phyloP scores from a whole-genome alignment of 2,113 vertebrate genomes.

The Pelodiscus sinensis region DNA sequence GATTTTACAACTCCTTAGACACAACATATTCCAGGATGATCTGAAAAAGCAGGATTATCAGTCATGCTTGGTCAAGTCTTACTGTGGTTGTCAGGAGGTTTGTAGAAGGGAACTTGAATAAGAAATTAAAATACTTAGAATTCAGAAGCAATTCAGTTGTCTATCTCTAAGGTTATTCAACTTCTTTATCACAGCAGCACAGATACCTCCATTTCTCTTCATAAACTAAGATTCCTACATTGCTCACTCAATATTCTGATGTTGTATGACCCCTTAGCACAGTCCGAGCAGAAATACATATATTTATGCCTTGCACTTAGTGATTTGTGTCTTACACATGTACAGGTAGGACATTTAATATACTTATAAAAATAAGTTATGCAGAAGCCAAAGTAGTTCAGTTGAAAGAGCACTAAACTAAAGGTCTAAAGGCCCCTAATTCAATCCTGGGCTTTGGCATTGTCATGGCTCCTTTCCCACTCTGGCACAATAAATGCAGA shows the following conservation, averaged over 20 bases:
- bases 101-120: constrained; percentile 11
- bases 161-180: constrained; percentile 1
- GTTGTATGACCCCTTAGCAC: neutral
- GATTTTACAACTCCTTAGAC: neutral
- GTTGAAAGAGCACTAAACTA: no score
- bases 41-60: neutral
- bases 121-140: constrained; percentile 9
- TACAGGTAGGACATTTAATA: neutral
- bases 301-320: neutral
- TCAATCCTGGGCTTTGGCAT: no score
- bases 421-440: no score
- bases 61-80: neutral
- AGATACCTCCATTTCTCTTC: neutral
- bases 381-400: no score
- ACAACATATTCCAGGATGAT: neutral
- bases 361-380: neutral
- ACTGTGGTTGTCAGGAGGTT: constrained; percentile 2
- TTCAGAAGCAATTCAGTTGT: neutral
- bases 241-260: neutral
- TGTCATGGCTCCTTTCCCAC: no score
- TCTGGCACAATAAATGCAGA: no score
- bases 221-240: neutral
- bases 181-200: neutral
- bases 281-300: neutral
- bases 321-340: neutral